phyloP scores from a whole-genome alignment of 2,113 vertebrate genomes.

The Chauna torquata region DNA sequence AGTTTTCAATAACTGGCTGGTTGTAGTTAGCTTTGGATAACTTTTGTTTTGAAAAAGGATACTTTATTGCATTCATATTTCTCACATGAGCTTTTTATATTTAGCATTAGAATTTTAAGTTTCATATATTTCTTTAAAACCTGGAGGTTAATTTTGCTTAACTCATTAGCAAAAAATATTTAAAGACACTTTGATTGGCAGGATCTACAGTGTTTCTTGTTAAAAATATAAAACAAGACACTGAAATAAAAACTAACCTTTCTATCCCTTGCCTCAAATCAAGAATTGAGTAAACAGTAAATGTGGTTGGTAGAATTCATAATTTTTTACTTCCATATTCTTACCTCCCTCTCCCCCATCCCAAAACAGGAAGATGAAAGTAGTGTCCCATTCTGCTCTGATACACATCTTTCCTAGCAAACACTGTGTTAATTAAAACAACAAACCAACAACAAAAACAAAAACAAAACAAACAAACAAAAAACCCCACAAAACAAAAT shows the following conservation, averaged over 20 bases:
- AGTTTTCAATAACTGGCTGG: neutral
- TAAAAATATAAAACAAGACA: neutral
- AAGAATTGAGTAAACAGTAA: neutral
- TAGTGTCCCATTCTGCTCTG: neutral
- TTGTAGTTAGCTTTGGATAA: neutral
- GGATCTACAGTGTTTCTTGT: neutral
- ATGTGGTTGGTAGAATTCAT: neutral
- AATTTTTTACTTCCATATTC: neutral
- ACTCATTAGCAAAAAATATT: neutral
- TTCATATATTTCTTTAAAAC: neutral
- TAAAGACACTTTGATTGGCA: neutral
- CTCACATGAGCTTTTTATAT: neutral
- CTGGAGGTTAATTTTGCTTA: neutral
- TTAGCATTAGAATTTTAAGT: neutral
- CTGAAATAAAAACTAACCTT: neutral
- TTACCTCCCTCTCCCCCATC: accelerated
- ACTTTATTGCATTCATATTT: neutral
- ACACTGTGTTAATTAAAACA: neutral
- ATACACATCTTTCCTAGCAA: neutral
- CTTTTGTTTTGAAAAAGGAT: neutral
- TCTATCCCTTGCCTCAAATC: neutral
- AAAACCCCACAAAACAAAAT: too few species aligned
- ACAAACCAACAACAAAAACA: too few species aligned
- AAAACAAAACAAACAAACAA: neutral
- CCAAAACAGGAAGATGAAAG: neutral